Percentiles rank a stretch among this genome's conserved stretches.
Conservation (phyloP, 2,113 vertebrate genomes). For the Ia io region DNA sequence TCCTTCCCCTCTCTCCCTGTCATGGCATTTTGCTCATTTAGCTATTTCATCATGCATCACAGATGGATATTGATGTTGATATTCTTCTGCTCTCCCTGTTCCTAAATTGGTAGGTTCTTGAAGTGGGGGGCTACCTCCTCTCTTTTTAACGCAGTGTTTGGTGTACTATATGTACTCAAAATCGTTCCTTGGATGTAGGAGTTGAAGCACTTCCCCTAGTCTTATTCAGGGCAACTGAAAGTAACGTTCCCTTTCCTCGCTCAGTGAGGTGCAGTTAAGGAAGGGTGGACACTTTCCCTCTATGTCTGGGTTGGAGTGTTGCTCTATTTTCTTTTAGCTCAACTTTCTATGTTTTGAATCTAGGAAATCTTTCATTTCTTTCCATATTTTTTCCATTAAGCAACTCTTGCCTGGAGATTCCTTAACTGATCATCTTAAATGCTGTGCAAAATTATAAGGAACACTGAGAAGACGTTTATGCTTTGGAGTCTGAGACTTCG, state of each 20-base stretch:
- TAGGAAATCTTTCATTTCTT: background rate
- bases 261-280: background rate
- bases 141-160: background rate
- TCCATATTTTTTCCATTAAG: background rate
- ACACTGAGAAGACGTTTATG: background rate
- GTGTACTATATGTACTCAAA: background rate
- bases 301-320: background rate
- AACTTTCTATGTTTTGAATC: background rate
- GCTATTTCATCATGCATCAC: background rate
- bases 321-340: background rate
- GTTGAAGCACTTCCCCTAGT: background rate
- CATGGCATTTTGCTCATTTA: background rate
- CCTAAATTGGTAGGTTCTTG: background rate
- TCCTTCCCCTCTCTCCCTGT: background rate
- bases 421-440: background rate
- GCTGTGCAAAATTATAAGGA: background rate
- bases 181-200: background rate
- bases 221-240: background rate
- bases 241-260: background rate
- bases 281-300: background rate
- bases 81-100: background rate
- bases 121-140: fast-evolving
- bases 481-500: background rate
- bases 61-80: background rate
- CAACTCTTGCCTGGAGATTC: background rate